Evolutionary conservation across 2,113 vertebrate genomes (phyloP).

Genomic region (Noctilio leporinus): DNA sequence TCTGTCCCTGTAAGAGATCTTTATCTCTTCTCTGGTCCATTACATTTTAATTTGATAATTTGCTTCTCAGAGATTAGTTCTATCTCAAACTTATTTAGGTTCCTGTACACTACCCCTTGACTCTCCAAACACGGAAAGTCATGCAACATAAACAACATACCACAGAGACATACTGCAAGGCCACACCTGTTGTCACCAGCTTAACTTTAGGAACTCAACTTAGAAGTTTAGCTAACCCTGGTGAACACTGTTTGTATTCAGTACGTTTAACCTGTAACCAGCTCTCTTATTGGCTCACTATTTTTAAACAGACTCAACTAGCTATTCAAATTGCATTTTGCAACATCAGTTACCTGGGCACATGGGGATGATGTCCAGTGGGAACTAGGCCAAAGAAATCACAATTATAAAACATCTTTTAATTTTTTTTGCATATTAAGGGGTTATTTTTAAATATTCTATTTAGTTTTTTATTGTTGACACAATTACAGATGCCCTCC

Average conservation of each 20-base stretch:
- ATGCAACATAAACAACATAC: not conserved
- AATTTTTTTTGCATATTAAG: not conserved
- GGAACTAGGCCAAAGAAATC: not conserved
- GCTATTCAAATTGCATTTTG: not conserved
- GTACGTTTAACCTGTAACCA: not conserved
- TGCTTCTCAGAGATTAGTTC: not conserved
- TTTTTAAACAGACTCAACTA: not conserved
- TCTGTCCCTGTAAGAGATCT: not conserved
- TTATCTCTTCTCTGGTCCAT: not conserved
- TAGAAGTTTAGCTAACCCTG: not conserved
- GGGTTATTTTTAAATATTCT: not conserved
- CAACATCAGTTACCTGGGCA: not conserved
- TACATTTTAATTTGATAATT: not conserved
- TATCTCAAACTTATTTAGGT: not conserved
- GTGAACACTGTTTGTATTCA: not conserved
- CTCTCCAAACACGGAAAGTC: not conserved
- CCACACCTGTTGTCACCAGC: not conserved
- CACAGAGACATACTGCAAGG: not conserved
- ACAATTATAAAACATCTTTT: not conserved
- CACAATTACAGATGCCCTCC: no score
- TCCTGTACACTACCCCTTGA: not conserved
- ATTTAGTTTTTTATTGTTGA: no score
- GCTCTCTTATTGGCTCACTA: not conserved
- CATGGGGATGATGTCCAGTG: not conserved
- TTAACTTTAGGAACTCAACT: not conserved